Base-by-base conservation (phyloP, 2,113 vertebrate genomes). In the Ramphastos sulfuratus region DNA sequence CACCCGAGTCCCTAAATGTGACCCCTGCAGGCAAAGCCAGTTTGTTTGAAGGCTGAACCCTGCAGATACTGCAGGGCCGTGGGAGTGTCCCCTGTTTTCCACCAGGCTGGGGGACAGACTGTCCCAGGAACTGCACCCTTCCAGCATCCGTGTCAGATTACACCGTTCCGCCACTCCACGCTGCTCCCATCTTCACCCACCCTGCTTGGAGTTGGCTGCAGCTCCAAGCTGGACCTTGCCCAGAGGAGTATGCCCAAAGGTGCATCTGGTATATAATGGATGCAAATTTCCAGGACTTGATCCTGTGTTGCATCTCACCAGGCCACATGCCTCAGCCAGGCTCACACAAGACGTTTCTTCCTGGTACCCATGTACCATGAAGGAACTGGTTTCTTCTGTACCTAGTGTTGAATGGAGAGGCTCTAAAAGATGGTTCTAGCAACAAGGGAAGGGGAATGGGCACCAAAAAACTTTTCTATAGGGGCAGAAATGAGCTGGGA, bases 131-230 rank as follows among this genome's bases (percentile, higher is more conserved):
- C 50, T 50, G 66, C 6, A 2, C 18, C 58, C 11, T 37, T 37
- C 17, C 15, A 56, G 65, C 4, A 69, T 20, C 30, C 31, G 30
- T 3, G 7, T 25, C 0, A 2, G 64, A 76, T 9, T 9, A 3
- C 0, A 0, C 8, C 50, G 63, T 21, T 61, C 70, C 3, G 3
- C 18, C 46, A 54, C 27, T 8, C 37, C 13, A 0, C 1, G 1
- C 20, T 54, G 33, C 69, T 25, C 23, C 28, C 0, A 1, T 52
- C 59, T 50, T 42, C 23, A 1, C 39, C 31, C 4, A 21, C 6
- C 31, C 24, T 17, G 18, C 63, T 56, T 30, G 56, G 46, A 72
- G 37, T 18, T 39, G 52, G 21, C 42, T 72, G 66, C 28, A 66
- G 64, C 58, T 60, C 27, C 0, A 2, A 39, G 52, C 20, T 46